phyloP scores from a whole-genome alignment of 2,888 invertebrate genomes.

The Athalia rosae region DNA sequence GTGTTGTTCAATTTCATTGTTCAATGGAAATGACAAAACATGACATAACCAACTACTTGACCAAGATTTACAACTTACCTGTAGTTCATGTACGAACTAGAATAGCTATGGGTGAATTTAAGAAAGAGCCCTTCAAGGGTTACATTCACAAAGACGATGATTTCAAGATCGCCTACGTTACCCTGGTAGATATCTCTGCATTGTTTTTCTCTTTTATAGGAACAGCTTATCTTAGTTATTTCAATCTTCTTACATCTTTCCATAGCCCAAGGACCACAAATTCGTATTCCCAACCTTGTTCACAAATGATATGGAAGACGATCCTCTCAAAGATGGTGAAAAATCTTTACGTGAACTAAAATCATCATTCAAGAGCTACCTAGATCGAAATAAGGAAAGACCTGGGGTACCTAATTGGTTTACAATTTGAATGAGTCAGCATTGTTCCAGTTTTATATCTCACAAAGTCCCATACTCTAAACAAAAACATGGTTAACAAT shows the following conservation, averaged over 20 bases:
- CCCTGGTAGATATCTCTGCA: constrained; percentile 78
- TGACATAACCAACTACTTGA: constrained; percentile 94
- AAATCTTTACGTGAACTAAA: constrained; percentile 80
- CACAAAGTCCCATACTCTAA: no score
- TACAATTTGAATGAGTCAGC: constrained; percentile 76
- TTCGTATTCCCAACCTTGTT: constrained; percentile 89
- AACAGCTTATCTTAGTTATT: neutral
- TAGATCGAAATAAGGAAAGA: constrained; percentile 80
- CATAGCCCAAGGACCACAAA: constrained; percentile 81
- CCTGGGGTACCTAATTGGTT: constrained; percentile 88
- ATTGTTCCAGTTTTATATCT: neutral
- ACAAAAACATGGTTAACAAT: no score
- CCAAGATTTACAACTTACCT: constrained; percentile 94
- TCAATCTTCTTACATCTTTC: constrained; percentile 57
- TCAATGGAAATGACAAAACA: constrained; percentile 95
- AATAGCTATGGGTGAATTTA: constrained; percentile 83
- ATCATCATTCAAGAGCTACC: constrained; percentile 77
- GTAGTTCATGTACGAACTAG: constrained; percentile 86
- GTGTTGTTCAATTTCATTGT: constrained; percentile 91
- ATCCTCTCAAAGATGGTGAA: constrained; percentile 77
- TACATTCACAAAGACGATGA: constrained; percentile 90
- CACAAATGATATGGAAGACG: constrained; percentile 71
- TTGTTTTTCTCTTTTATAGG: neutral
- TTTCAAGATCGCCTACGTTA: constrained; percentile 85
- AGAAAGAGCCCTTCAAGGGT: constrained; percentile 77